Percentiles rank a stretch among this genome's conserved stretches.
Conservation (phyloP, 2,797 vertebrate species). For the Tokudaia muenninki region DNA sequence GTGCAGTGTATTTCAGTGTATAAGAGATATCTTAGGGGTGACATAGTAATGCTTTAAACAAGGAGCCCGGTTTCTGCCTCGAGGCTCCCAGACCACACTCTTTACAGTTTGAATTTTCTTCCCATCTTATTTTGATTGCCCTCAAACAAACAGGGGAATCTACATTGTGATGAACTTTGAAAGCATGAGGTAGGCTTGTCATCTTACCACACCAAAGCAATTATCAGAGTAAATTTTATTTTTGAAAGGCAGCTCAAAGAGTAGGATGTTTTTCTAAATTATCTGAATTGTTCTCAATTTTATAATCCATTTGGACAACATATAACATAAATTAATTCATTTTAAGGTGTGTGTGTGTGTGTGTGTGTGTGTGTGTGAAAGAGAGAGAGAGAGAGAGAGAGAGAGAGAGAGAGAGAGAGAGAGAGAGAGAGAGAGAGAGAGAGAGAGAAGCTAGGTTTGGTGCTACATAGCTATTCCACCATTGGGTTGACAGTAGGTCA, state of each 20-base stretch:
- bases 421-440: too few relatives aligned
- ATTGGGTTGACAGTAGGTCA: background rate
- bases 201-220: conserved; percentile 13
- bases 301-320: background rate
- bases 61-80: background rate
- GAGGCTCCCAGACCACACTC: background rate
- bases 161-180: conserved; percentile 17
- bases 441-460: too few relatives aligned
- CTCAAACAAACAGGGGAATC: conserved; percentile 10
- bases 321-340: background rate
- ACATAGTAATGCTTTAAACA: background rate
- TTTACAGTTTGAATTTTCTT: background rate
- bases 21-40: background rate
- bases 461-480: too few relatives aligned
- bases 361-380: background rate
- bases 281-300: background rate
- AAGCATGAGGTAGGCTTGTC: background rate
- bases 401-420: too few relatives aligned
- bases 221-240: conserved; percentile 11
- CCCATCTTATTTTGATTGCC: background rate
- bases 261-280: conserved; percentile 12
- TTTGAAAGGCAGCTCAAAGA: conserved; percentile 44
- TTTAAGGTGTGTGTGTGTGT: background rate
- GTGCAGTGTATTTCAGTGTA: background rate
- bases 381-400: too few relatives aligned